Evolutionary conservation across 2,888 invertebrate species (phyloP).

Genomic region (Andrena bicolor): DNA sequence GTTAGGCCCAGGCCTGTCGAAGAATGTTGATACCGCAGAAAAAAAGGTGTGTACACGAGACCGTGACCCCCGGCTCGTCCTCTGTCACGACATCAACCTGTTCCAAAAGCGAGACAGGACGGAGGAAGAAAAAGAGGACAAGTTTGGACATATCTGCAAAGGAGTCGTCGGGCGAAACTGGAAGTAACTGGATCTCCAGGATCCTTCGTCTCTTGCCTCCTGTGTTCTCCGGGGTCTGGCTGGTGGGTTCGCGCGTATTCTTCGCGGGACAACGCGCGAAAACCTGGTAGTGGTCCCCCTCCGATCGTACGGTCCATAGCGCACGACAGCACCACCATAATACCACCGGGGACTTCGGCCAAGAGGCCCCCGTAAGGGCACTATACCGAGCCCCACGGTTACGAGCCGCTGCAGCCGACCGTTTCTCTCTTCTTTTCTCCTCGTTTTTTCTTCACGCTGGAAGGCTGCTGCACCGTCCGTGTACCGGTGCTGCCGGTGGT

Average conservation of each 20-base stretch:
- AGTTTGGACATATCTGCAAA: constrained; percentile 65
- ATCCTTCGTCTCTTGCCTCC: constrained; percentile 47
- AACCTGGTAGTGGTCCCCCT: constrained; percentile 74
- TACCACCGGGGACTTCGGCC: constrained; percentile 40
- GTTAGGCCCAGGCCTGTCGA: no score
- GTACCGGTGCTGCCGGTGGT: constrained; percentile 49
- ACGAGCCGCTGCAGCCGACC: constrained; percentile 48
- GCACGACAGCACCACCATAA: constrained; percentile 59
- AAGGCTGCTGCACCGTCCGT: constrained; percentile 48
- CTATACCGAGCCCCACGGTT: constrained; percentile 34
- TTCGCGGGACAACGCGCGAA: constrained; percentile 68
- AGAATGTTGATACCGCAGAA: background rate
- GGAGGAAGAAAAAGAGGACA: constrained; percentile 41
- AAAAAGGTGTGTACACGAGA: constrained; percentile 24
- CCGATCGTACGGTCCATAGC: constrained; percentile 51
- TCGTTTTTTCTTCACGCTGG: constrained; percentile 42
- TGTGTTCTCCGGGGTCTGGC: constrained; percentile 32
- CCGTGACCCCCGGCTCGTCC: constrained; percentile 42
- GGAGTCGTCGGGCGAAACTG: constrained; percentile 66
- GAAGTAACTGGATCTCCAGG: constrained; percentile 72
- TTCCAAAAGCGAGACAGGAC: constrained; percentile 33
- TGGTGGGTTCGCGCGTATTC: constrained; percentile 51
- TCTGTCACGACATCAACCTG: constrained; percentile 48
- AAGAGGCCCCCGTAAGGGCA: constrained; percentile 30
- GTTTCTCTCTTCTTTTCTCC: constrained; percentile 54